phyloP scores from a whole-genome alignment of 1,140 invertebrate species.

The Nautilus pompilius region DNA sequence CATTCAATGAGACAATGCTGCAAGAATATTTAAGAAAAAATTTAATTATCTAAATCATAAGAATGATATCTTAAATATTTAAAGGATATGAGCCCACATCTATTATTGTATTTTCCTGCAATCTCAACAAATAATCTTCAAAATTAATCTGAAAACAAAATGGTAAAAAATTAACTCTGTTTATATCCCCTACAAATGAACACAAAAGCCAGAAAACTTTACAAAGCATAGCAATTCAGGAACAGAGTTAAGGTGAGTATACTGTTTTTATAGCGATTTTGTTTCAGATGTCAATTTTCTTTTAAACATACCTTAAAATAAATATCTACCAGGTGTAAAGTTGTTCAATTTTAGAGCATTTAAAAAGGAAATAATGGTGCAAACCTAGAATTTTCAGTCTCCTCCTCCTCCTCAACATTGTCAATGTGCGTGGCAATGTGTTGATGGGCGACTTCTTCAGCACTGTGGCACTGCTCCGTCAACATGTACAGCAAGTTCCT shows the following conservation, averaged over 20 bases:
- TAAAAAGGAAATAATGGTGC: not conserved
- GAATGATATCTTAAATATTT: too few relatives aligned
- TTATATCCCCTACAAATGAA: too few relatives aligned
- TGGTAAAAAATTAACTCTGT: too few relatives aligned
- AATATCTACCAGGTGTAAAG: not conserved
- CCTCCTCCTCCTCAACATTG: not conserved
- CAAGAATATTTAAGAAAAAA: slow-evolving; percentile 1
- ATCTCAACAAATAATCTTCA: not conserved
- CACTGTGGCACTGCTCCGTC: slow-evolving; percentile 70
- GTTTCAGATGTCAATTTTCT: not conserved
- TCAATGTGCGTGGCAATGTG: not conserved
- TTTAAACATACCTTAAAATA: not conserved
- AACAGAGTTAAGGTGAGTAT: too few relatives aligned
- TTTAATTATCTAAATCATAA: not conserved
- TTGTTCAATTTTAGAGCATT: not conserved
- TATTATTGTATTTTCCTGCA: too few relatives aligned
- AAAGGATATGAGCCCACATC: too few relatives aligned
- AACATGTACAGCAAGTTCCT: slow-evolving; percentile 72
- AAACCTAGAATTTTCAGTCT: not conserved
- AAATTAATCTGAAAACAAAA: not conserved
- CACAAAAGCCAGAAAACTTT: too few relatives aligned
- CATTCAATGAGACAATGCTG: not conserved
- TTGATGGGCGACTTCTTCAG: not conserved
- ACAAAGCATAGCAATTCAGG: too few relatives aligned
- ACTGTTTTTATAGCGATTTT: not conserved